Evolutionary conservation across 2,113 vertebrate species (phyloP), one percentile per base, ranked within the genome.

Genomic region (Helogale parvula): DNA sequence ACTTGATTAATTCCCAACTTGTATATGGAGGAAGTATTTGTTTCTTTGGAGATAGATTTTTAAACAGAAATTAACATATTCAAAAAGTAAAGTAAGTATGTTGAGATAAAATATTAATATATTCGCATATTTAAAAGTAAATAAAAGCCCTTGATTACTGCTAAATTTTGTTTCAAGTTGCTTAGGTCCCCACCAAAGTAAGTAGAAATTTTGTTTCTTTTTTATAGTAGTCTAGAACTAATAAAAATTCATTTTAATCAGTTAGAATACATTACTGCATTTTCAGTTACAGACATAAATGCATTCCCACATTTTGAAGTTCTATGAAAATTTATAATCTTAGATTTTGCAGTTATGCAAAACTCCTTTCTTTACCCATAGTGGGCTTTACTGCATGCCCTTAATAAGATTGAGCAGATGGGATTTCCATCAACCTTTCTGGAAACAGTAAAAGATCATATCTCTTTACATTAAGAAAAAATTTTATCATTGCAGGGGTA

Each of bases 181-280:
- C 50, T 87, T 80, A 69, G 10, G 27, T 86, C 1, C 41, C 38
- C 19, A 82, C 4, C 4, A 79, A 94, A 97, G 27, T 81, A 86
- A 65, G 27, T 38, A 85, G 17, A 93, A 96, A 88, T 17, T 50
- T 33, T 66, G 41, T 93, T 68, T 25, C 41, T 85, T 88, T 80
- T 88, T 47, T 45, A 4, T 9, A 79, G 21, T 13, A 91, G 27
- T 21, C 21, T 83, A 85, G 77, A 21, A 72, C 17, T 88, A 89
- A 87, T 68, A 86, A 94, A 95, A 95, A 90, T 92, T 89, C 12
- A 94, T 84, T 97, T 97, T 92, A 87, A 93, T 84, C 80, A 98
- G 41, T 19, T 94, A 94, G 63, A 87, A 29, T 69, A 80, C 7
- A 90, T 93, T 77, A 83, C 57, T 31, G 2, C 7, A 86, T 97